Evolutionary conservation across 2,888 invertebrate species (phyloP).

Genomic region (Limnephilus rhombicus): DNA sequence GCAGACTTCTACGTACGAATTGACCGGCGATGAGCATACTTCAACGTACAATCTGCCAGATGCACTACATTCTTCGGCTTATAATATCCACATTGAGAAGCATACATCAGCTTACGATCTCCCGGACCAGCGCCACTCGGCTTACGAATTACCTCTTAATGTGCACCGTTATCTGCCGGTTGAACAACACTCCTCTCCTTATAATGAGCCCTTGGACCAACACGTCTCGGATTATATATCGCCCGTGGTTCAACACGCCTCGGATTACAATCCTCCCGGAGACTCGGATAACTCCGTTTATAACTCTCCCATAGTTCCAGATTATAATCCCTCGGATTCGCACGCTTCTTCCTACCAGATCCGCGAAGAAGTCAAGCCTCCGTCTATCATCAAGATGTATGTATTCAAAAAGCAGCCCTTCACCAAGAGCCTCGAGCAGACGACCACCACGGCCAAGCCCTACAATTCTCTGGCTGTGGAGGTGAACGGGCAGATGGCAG

Average conservation of each 20-base stretch:
- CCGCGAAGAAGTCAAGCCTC: neutral
- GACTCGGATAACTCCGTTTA: neutral
- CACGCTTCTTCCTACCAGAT: neutral
- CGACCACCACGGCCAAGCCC: neutral
- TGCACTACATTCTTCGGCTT: neutral
- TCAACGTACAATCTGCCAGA: neutral
- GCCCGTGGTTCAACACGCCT: neutral
- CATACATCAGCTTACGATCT: neutral
- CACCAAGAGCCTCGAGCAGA: neutral
- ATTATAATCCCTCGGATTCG: neutral
- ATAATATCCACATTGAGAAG: neutral
- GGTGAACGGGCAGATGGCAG: conserved; percentile 4
- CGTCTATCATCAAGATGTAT: neutral
- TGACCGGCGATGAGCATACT: neutral
- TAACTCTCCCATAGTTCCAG: neutral
- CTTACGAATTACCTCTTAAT: neutral
- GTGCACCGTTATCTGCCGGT: neutral
- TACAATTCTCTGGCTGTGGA: conserved; percentile 20
- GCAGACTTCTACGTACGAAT: neutral
- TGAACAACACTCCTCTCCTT: neutral
- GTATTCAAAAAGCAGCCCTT: neutral
- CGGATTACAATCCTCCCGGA: neutral
- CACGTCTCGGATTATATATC: neutral
- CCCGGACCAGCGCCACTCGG: neutral
- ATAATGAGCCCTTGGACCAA: neutral